These are phyloP conservation scores for Cettia cetti DNA, from an alignment of 2,113 vertebrate genomes.

Conservation along the genomic window DNA sequence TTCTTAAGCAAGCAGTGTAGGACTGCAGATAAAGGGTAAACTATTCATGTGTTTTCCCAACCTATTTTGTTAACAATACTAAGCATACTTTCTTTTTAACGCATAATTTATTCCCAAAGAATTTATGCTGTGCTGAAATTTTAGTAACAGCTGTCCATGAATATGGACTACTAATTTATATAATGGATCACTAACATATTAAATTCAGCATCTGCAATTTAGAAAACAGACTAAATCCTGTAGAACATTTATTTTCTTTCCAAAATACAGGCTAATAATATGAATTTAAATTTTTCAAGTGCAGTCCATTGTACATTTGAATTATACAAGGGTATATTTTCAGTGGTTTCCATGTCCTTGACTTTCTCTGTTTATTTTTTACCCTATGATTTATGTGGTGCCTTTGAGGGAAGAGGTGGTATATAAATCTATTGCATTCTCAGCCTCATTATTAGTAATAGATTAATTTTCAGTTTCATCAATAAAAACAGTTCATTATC, in stretches of 20 bases:
- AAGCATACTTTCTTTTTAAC: background rate
- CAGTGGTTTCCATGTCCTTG: background rate
- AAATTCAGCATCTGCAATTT: background rate
- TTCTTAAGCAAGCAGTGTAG: background rate
- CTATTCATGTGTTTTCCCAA: background rate
- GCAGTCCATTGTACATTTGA: background rate
- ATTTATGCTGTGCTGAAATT: background rate
- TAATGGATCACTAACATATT: background rate
- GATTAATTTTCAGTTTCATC: slow-evolving; percentile 54
- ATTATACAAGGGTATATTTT: background rate
- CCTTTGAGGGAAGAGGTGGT: background rate
- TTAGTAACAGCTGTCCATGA: background rate
- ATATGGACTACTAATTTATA: background rate
- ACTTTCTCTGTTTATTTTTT: slow-evolving; percentile 39
- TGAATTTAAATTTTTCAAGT: background rate
- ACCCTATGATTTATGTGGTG: background rate
- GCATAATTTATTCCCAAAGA: background rate
- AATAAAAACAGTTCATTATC: slow-evolving; percentile 49
- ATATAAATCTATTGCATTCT: slow-evolving; percentile 27
- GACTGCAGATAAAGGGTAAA: background rate
- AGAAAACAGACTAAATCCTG: background rate
- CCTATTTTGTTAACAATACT: background rate
- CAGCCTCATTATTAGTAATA: slow-evolving; percentile 56
- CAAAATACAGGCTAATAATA: background rate
- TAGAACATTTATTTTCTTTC: background rate